Conservation (phyloP, 2,888 invertebrate species). For the Macroteleia sp. region DNA sequence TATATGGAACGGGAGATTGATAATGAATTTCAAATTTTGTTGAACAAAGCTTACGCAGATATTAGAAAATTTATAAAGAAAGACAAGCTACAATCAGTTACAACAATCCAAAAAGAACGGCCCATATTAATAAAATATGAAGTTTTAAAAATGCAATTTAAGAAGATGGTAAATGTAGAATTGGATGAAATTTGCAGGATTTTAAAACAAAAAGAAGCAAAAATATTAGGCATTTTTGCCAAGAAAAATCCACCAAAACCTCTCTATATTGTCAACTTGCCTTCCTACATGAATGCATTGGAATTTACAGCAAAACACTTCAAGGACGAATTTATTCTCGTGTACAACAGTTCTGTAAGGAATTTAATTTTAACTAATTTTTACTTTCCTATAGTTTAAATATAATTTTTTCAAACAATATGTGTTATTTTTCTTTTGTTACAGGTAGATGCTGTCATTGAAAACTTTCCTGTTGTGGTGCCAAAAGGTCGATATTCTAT, state of each 20-base stretch:
- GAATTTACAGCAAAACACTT: no score
- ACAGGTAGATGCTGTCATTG: no score
- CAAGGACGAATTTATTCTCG: no score
- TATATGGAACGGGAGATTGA: background rate
- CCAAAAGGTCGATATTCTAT: no score
- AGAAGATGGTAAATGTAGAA: background rate
- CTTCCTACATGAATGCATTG: background rate
- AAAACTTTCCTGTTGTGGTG: no score
- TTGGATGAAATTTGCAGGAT: background rate
- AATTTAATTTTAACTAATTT: no score
- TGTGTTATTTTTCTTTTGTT: no score
- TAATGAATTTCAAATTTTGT: slow-evolving; percentile 10
- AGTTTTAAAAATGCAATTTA: slow-evolving; percentile 8
- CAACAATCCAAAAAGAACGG: background rate
- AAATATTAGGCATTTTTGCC: background rate
- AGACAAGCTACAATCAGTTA: background rate
- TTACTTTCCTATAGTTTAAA: no score
- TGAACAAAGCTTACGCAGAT: background rate
- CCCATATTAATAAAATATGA: slow-evolving; percentile 5
- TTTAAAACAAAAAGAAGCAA: background rate
- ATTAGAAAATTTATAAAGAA: slow-evolving; percentile 9
- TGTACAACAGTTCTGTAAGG: no score
- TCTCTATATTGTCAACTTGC: background rate
- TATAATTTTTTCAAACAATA: no score
- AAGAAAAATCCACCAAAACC: background rate